Evolutionary conservation across 2,888 invertebrate species (phyloP).

Genomic region (Dryocosmus kuriphilus): DNA sequence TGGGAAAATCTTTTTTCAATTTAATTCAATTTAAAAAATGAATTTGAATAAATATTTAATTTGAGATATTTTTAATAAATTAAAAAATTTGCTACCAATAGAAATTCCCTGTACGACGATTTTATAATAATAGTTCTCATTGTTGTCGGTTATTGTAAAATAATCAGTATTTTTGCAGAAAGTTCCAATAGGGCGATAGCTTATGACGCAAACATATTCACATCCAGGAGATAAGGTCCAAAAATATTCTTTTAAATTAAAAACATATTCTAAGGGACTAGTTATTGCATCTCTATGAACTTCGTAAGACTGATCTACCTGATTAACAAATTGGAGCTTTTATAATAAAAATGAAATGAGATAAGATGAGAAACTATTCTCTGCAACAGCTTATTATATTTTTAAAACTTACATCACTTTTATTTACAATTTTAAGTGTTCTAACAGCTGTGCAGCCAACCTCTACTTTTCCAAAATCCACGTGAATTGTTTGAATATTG

Average conservation of each 20-base stretch:
- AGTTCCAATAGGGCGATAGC: constrained; percentile 70
- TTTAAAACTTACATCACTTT: constrained; percentile 61
- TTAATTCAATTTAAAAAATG: neutral
- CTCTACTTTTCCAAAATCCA: constrained; percentile 66
- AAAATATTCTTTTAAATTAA: constrained; percentile 69
- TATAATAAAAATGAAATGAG: no score
- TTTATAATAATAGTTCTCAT: constrained; percentile 58
- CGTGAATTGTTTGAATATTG: constrained; percentile 39
- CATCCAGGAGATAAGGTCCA: constrained; percentile 65
- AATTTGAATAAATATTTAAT: no score
- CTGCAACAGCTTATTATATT: neutral
- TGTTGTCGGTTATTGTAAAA: constrained; percentile 69
- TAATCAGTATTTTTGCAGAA: constrained; percentile 70
- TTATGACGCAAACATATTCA: constrained; percentile 66
- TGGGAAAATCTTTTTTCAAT: constrained; percentile 42
- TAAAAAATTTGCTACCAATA: constrained; percentile 64
- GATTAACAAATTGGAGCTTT: neutral
- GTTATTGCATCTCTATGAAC: constrained; percentile 66
- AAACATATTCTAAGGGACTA: constrained; percentile 73
- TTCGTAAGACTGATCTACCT: constrained; percentile 64
- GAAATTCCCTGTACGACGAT: constrained; percentile 68
- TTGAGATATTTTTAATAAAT: neutral
- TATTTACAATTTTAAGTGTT: constrained; percentile 65
- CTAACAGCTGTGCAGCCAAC: constrained; percentile 59
- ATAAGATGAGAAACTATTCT: no score